Conservation (phyloP, 2,888 invertebrate species). For the Neoaliturus tenellus region DNA sequence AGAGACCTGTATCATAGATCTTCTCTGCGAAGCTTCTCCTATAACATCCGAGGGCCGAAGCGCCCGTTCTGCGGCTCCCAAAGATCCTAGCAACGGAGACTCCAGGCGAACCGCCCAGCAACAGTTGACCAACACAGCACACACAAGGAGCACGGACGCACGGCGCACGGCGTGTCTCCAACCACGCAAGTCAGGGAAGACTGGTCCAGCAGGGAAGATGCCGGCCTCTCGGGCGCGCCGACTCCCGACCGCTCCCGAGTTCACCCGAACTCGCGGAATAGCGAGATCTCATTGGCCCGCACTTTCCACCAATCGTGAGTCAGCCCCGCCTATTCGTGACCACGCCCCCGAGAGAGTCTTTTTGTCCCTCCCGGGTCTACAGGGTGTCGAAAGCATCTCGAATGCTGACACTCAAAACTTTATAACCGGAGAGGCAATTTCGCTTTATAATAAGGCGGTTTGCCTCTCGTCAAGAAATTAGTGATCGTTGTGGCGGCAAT, state of each 20-base stretch:
- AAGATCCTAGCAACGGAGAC: not conserved
- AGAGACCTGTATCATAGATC: slow-evolving; percentile 57
- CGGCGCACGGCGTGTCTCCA: not conserved
- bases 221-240: not conserved
- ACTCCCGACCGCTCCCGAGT: slow-evolving; percentile 8
- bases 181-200: slow-evolving; percentile 34
- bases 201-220: slow-evolving; percentile 38
- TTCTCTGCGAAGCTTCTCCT: slow-evolving; percentile 8
- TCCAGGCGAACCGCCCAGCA: not conserved
- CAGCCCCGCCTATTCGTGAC: not conserved
- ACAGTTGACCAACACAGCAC: not conserved
- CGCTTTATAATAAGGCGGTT: slow-evolving; percentile 39
- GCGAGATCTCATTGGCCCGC: not conserved
- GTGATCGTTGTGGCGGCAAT: slow-evolving; percentile 1
- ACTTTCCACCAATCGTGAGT: not conserved
- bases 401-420: slow-evolving; percentile 47
- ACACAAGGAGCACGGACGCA: not conserved
- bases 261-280: slow-evolving; percentile 4
- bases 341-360: slow-evolving; percentile 2
- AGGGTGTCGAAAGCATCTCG: slow-evolving; percentile 37
- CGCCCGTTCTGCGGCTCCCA: not conserved
- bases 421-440: slow-evolving; percentile 39
- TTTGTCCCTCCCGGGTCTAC: slow-evolving; percentile 8
- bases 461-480: slow-evolving; percentile 21
- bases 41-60: slow-evolving; percentile 31